Conservation (phyloP, 2,113 vertebrate species). For the Zootoca vivipara region DNA sequence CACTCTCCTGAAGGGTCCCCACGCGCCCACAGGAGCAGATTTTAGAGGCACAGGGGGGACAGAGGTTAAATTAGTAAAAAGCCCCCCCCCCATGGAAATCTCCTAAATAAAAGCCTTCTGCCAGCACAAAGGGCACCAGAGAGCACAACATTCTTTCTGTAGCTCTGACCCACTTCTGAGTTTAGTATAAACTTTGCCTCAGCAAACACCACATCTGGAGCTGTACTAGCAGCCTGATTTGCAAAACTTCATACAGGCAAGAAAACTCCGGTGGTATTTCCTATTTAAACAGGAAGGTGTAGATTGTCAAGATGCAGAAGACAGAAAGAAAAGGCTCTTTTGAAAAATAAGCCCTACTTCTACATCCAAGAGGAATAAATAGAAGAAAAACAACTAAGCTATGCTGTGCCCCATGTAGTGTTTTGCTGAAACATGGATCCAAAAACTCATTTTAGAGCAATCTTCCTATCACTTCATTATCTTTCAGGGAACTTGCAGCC, state of each 20-base stretch:
- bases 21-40: not conserved
- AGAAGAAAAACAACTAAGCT: not conserved
- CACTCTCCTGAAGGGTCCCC: not conserved
- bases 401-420: not conserved
- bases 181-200: not conserved
- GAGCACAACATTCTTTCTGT: not conserved
- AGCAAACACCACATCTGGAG: not conserved
- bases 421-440: not conserved
- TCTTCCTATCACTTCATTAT: not conserved
- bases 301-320: not conserved
- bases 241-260: not conserved
- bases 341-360: not conserved
- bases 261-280: conserved; percentile 1
- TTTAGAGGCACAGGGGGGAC: not conserved
- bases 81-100: not conserved
- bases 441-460: not conserved
- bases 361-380: not conserved
- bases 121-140: not conserved
- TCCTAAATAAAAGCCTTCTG: not conserved
- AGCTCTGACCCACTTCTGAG: not conserved
- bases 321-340: not conserved
- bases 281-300: not conserved
- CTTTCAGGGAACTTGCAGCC: not conserved
- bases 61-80: not conserved
- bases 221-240: not conserved